Base-by-base conservation (phyloP, 37 sponge, comb jelly and placozoan species). In the Ianthella basta region DNA sequence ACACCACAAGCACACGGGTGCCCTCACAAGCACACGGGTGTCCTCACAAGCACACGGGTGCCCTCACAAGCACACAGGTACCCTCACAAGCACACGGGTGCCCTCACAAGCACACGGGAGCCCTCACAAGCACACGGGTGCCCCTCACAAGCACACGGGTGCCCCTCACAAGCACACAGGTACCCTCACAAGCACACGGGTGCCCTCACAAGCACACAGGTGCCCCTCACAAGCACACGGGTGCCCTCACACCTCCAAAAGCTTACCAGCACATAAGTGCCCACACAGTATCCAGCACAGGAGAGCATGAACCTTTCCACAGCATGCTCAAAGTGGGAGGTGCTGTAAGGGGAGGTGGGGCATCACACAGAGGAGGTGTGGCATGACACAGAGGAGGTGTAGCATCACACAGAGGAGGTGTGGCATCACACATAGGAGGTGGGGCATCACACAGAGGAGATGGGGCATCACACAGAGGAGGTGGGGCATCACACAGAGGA, bases 251-350 rank as follows among this genome's bases (percentile, higher is more conserved):
- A 69, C 70, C 29, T 33, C 29, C 70, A 64, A 24, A 64, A 24
- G 27, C 66, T 77, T 69, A 92, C 95, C 90, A 96, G 85, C 34
- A 96, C 87, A 85, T 92, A 96, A 3, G 97, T 96, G 33, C 94
- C 97, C 18, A 96, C 97, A 60, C 97, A 96, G 86, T 96, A 96
- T 14, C 97, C 97, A 60, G 97, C 97, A 91, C 97, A 96, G 3
- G 97, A 96, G 30, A 89, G 78, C 85, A 90, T 87, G 83, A 96
- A 96, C 27, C 83, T 86, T 79, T 93, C 84, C 23, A 87, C 82
- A 50, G 94, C 97, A 30, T 67, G 56, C 27, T 94, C 90, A 30
- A 91, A 83, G 39, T 91, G 73, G 16, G 16, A 57, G 5, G 83
- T 65, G 50, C 92, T 90, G 87, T 23, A 75, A 25, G 34, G 44